These are phyloP conservation scores for Saxidomus purpurata DNA, from an alignment of 1,140 invertebrate species.

Conservation along the genomic window DNA sequence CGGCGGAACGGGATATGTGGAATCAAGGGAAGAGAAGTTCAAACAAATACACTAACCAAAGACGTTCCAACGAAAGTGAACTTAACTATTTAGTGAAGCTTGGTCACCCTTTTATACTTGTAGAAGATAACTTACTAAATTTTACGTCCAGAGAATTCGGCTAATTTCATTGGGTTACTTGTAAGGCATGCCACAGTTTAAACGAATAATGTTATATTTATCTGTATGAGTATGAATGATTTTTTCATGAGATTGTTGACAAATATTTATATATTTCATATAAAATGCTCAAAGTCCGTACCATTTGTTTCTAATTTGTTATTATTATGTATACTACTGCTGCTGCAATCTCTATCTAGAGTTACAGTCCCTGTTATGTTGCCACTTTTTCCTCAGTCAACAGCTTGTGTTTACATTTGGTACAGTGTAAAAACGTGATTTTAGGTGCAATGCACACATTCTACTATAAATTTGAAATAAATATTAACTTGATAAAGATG, in stretches of 20 bases:
- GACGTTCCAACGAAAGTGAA: not conserved
- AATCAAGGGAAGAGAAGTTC: slow-evolving; percentile 4
- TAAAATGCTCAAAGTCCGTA: not conserved
- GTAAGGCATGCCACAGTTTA: too few species aligned
- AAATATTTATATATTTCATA: not conserved
- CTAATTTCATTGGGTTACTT: not conserved
- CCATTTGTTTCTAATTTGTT: too few species aligned
- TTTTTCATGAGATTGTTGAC: not conserved
- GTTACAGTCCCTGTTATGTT: too few species aligned
- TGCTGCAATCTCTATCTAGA: too few species aligned
- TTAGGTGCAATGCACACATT: too few species aligned
- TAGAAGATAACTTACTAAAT: slow-evolving; percentile 5
- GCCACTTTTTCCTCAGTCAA: too few species aligned
- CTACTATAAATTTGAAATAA: too few species aligned
- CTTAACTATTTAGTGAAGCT: not conserved
- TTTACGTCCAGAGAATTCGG: not conserved
- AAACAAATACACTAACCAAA: not conserved
- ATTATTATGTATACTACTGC: too few species aligned
- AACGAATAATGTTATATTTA: too few species aligned
- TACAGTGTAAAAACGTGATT: too few species aligned
- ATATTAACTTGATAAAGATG: too few species aligned
- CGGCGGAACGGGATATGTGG: slow-evolving; percentile 16
- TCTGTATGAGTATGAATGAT: not conserved
- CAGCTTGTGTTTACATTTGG: too few species aligned
- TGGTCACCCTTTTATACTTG: not conserved